phyloP scores from a whole-genome alignment of 1,140 invertebrate species.

The Drosophila aff. region DNA sequence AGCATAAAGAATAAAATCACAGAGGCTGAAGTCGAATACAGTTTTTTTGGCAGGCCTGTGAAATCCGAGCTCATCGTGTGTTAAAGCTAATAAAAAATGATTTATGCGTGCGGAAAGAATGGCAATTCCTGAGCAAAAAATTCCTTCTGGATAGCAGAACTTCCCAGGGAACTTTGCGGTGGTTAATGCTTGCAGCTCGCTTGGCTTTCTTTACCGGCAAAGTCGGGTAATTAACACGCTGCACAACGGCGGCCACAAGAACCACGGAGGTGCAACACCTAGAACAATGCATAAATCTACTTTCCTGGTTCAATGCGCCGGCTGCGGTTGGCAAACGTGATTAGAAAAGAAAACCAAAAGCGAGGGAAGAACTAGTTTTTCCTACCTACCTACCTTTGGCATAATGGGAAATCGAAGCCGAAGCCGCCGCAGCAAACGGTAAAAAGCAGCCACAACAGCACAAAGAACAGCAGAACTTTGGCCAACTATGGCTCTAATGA shows the following conservation, averaged over 20 bases:
- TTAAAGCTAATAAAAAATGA: constrained; percentile 77
- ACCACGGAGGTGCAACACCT: constrained; percentile 23
- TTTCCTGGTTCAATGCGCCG: constrained; percentile 67
- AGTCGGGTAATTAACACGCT: constrained; percentile 74
- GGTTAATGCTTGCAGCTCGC: constrained; percentile 58
- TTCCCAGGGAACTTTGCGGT: constrained; percentile 43
- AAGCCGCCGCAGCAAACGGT: constrained; percentile 17
- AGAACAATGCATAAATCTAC: constrained; percentile 70
- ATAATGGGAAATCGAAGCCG: constrained; percentile 72
- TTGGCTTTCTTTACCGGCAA: constrained; percentile 54
- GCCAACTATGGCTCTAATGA: constrained; percentile 42
- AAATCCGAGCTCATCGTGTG: constrained; percentile 49
- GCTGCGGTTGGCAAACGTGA: constrained; percentile 64
- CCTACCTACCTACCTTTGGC: constrained; percentile 27
- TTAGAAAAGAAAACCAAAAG: constrained; percentile 59
- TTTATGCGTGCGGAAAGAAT: constrained; percentile 61
- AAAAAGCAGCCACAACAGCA: constrained; percentile 24
- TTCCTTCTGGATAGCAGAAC: background rate
- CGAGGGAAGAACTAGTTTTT: constrained; percentile 58
- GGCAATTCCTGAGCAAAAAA: constrained; percentile 22
- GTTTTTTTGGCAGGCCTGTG: constrained; percentile 9
- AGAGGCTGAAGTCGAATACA: constrained; percentile 18
- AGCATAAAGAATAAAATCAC: constrained; percentile 47
- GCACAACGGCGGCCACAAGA: constrained; percentile 41
- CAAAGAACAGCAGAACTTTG: constrained; percentile 37